These are phyloP conservation scores for Papilio protenor DNA, from an alignment of 2,888 invertebrate species.

Conservation along the genomic window DNA sequence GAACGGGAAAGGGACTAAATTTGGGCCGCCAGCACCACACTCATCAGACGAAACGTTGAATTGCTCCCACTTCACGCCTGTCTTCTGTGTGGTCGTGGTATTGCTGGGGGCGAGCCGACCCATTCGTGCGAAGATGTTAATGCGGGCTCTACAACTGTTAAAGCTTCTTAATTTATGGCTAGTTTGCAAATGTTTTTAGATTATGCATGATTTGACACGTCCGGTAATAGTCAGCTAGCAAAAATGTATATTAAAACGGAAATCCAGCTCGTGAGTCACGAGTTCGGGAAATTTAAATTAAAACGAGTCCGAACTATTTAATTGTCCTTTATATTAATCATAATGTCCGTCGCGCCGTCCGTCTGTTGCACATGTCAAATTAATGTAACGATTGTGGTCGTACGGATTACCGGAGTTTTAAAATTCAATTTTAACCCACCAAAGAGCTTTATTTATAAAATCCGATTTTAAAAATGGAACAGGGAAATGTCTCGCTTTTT, in stretches of 20 bases:
- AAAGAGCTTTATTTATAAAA: conserved; percentile 23
- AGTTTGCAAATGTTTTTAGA: conserved; percentile 14
- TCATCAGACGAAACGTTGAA: too few relatives aligned
- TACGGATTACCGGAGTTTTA: conserved; percentile 21
- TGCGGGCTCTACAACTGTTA: too few relatives aligned
- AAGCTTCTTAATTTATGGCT: too few relatives aligned
- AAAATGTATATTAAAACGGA: conserved; percentile 42
- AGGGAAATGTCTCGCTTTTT: conserved; percentile 28
- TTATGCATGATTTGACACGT: conserved; percentile 33
- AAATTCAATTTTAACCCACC: background rate
- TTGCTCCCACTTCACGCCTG: too few relatives aligned
- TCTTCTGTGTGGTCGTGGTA: too few relatives aligned
- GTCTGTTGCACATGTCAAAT: conserved; percentile 36
- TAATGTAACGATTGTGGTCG: conserved; percentile 34
- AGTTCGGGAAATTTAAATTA: conserved; percentile 43
- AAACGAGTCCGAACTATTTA: conserved; percentile 34
- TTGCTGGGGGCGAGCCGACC: too few relatives aligned
- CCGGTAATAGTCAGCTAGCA: conserved; percentile 36
- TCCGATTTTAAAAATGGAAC: conserved; percentile 32
- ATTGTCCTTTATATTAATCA: conserved; percentile 28
- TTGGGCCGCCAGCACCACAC: too few relatives aligned
- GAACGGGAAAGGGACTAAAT: too few relatives aligned
- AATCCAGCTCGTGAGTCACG: conserved; percentile 43
- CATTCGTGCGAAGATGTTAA: too few relatives aligned
- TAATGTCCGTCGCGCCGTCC: conserved; percentile 21